Evolutionary conservation across 2,888 invertebrate genomes (phyloP), one percentile per base, ranked within the genome.

Genomic region (Melanotus villosus): DNA sequence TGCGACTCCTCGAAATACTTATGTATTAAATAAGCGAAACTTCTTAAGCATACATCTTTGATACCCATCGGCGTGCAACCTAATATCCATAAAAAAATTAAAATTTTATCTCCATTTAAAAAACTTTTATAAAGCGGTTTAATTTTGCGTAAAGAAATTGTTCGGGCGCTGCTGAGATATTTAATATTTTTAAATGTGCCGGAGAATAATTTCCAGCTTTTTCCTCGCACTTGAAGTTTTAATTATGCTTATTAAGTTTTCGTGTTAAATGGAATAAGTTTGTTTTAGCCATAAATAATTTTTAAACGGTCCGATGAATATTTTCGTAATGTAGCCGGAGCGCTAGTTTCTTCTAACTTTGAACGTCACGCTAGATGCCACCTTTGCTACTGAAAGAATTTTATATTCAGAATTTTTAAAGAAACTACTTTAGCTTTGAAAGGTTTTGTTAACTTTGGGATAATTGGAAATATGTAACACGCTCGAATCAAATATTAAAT

Each of bases 191-290:
- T 76, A 74, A 75, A 72, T 73, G 70, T 74, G 68, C 71, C 68
- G 54, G 70, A 67, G 73, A 77, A 76, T 76, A 76, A 74, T 73
- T 75, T 76, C 72, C 73, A 73, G 68, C 73, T 73, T 73, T 73
- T 71, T 73, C 69, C 68, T 71, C 64, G 72, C 74, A 75, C 75
- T 77, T 74, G 75, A 80, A 79, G 76, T 80, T 80, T 79, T 80
- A 80, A 80, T 80, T 80, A 80, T 75, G 78, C 77, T 78, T 78
- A 80, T 80, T 79, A 79, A 80, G 78, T 80, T 80, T 74, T 73
- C 78, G 73, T 77, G 79, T 79, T 80, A 79, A 80, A 79, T 79
- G 79, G 77, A 79, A 80, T 78, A 80, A 80, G 79, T 80, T 79
- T 79, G 74, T 76, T 76, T 75, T 70, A 76, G 71, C 68, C 76